Base-by-base conservation (phyloP, 2,113 vertebrate genomes). In the Bombycilla garrulus region DNA sequence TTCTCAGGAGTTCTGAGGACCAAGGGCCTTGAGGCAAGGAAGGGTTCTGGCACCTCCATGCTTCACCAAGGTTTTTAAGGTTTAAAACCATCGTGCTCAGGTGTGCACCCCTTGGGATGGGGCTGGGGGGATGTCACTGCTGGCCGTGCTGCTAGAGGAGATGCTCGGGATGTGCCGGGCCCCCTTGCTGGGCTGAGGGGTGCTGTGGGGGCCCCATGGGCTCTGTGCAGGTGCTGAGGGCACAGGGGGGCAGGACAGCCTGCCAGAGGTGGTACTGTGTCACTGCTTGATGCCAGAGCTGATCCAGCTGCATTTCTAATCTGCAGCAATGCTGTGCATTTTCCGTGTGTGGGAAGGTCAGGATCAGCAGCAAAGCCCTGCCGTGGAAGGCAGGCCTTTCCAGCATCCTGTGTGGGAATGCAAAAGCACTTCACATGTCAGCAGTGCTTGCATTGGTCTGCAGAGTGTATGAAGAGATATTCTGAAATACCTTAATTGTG, bases 201-300 rank as follows among this genome's bases (percentile, higher is more conserved):
- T 45, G 9, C 11, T 6, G 18, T 9, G 2, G 36, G 81, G 24
- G 70, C 24, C 48, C 54, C 2, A 36, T 0, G 7, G 65, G 54
- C n/a, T 73, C 54, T 33, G 35, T 21, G 42, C 6, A 3, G 45
- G 53, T 18, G 12, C 76, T 0, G 1, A 36, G 66, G 70, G 62
- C 76, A 38, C 12, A 11, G 51, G 60, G 36, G 45, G 44, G 11
- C 18, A 35, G 33, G 29, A 58, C 40, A 76, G 57, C 42, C 84
- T 87, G 54, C 0, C 1, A 69, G 4, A 0, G 21, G 9, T 61
- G 58, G 19, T 14, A 5, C 35, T 5, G 1, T 19, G 47, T 60
- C 15, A 2, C 31, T 40, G 9, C 58, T 7, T 12, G 57, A 5
- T 1, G 10, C 12, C 42, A 23, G 31, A 35, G 40, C 65, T 64